phyloP scores from a whole-genome alignment of 2,113 vertebrate genomes.

The Indicator indicator region DNA sequence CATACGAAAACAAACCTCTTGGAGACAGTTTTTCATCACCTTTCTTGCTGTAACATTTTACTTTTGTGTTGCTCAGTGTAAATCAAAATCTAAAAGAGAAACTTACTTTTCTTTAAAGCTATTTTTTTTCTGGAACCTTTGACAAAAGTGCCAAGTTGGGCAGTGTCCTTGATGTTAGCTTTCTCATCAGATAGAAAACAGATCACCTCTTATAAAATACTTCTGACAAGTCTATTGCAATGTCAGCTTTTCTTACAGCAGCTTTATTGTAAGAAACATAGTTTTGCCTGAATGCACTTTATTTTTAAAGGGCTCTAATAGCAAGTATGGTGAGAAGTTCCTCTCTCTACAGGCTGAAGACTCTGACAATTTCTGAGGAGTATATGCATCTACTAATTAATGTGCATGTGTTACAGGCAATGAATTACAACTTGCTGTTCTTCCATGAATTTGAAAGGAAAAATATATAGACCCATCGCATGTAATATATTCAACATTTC shows the following conservation, averaged over 20 bases:
- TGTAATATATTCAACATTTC: background rate
- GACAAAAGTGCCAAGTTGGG: background rate
- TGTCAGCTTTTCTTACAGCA: slow-evolving; percentile 36
- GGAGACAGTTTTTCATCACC: slow-evolving; percentile 20
- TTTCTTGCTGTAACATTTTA: slow-evolving; percentile 11
- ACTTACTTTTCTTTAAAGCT: background rate
- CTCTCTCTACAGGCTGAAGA: background rate
- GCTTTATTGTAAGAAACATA: background rate
- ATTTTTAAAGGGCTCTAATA: background rate
- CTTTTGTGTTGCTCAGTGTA: slow-evolving; percentile 6
- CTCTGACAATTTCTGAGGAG: background rate
- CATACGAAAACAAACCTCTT: background rate
- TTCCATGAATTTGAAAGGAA: background rate
- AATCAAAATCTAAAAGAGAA: slow-evolving; percentile 36
- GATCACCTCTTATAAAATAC: background rate
- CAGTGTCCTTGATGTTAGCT: slow-evolving; percentile 31
- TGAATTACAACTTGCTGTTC: background rate
- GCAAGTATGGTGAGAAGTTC: background rate
- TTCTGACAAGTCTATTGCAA: slow-evolving; percentile 51
- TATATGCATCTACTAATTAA: background rate
- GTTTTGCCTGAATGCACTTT: background rate
- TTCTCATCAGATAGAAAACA: slow-evolving; percentile 22
- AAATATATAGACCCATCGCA: background rate
- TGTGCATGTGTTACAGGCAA: background rate
- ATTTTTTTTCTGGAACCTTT: background rate